A percentile compares a stretch with the other conserved stretches of the same genome.
phyloP scores from a whole-genome alignment of 2,888 invertebrate species.

The Phanerotoma sp. region DNA sequence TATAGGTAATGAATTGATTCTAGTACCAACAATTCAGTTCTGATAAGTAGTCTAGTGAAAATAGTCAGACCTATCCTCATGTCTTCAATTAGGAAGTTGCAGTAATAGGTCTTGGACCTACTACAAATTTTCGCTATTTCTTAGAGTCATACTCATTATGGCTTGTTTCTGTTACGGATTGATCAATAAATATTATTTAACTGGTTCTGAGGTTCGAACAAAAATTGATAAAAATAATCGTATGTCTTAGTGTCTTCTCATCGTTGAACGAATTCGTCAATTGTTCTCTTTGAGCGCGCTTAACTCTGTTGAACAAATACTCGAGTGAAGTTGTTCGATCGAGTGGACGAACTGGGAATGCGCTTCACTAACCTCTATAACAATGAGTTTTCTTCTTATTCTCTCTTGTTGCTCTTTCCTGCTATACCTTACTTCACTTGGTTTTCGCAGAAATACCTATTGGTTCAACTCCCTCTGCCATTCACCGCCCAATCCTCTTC shows the following conservation, averaged over 20 bases:
- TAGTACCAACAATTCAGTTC: no score
- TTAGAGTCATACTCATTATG: no score
- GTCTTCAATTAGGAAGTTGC: no score
- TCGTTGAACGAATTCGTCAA: constrained; percentile 5
- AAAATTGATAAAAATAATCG: constrained; percentile 3
- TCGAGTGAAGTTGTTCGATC: constrained; percentile 21
- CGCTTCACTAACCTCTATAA: constrained; percentile 8
- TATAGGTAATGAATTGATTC: no score
- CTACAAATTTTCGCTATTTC: no score
- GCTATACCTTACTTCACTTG: neutral
- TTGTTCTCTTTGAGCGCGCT: constrained; percentile 27
- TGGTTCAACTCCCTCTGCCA: neutral
- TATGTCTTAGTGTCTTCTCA: neutral
- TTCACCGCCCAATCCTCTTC: neutral
- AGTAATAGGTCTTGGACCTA: no score
- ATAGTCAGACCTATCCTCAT: no score
- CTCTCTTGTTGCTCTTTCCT: neutral
- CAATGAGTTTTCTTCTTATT: constrained; percentile 11
- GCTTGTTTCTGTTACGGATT: no score
- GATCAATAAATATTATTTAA: no score
- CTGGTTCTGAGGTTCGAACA: neutral
- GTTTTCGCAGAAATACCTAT: constrained; percentile 1
- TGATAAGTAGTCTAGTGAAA: no score
- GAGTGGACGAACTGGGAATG: constrained; percentile 16
- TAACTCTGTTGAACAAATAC: constrained; percentile 26